Base-by-base conservation (phyloP, 2,113 vertebrate genomes). In the Puma concolor region DNA sequence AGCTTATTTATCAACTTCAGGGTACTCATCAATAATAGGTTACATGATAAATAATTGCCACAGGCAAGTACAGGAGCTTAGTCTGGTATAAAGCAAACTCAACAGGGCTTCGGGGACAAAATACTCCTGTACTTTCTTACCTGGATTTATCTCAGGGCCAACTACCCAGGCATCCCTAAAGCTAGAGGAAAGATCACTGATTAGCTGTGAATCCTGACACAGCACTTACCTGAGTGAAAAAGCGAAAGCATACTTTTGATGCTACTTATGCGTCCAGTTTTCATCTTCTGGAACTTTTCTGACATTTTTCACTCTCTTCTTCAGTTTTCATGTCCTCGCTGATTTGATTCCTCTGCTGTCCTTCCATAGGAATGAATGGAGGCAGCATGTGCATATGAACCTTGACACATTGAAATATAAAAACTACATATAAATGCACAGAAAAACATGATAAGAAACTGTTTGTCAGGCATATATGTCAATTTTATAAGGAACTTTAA, bases 1-100 rank as follows among this genome's bases (percentile, higher is more conserved):
- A 72, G 27, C 17, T 76, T 94, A 91, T 85, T 91, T 83, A 60
- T 96, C 50, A 95, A 4, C 88, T 96, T 71, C 86, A 66, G 3
- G 21, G 76, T 74, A 69, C 33, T 92, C 23, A 27, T 88, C 33
- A 96, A 85, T 74, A 96, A 84, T 27, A 25, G 2, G 9, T 52
- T 96, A n/a, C 36, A 64, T 41, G 69, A 84, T 66, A 71, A 92
- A 88, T 93, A 86, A 92, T 94, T 48, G 41, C 7, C 4, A 89
- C 48, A 83, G 57, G 11, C 14, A 44, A 5, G 15, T 57, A 25
- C 2, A 25, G 21, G 29, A 81, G 14, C 25, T 82, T 86, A 52
- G 54, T 38, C 17, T 88, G 50, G 12, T 36, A 31, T 36, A 66
- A 63, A 88, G 23, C 9, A 93, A 90, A 72, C 8, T 77, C 11